A percentile compares a stretch with the other conserved stretches of the same genome.
phyloP scores from a whole-genome alignment of 2,113 vertebrate genomes.

The Cynocephalus volans region DNA sequence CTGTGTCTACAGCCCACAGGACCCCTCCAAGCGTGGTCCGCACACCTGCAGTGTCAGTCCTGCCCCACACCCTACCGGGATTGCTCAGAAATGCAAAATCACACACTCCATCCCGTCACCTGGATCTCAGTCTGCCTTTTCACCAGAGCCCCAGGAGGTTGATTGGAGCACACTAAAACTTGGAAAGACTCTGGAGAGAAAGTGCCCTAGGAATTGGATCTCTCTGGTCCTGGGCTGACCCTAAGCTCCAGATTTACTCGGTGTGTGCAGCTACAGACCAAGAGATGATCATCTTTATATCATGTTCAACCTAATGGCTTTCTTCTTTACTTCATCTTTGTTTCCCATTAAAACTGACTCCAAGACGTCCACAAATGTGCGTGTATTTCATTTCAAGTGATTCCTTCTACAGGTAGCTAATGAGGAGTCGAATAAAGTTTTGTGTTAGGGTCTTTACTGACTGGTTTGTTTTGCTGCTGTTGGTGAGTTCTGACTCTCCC shows the following conservation, averaged over 20 bases:
- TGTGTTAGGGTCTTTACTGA: accelerated
- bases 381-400: not conserved
- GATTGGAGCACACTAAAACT: no score
- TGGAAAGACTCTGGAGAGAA: no score
- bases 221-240: not conserved
- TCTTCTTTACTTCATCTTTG: not conserved
- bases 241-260: no score
- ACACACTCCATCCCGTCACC: no score
- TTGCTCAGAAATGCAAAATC: not conserved
- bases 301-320: not conserved
- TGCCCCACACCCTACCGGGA: no score
- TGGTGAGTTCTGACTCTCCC: accelerated
- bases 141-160: not conserved
- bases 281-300: accelerated
- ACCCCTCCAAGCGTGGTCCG: no score
- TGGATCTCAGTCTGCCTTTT: accelerated
- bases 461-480: accelerated
- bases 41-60: not conserved
- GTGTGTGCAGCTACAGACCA: not conserved
- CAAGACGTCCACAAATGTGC: no score
- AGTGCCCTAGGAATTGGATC: no score
- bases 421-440: accelerated
- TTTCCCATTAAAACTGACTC: not conserved
- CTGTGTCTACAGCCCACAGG: no score
- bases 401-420: not conserved